Base-by-base conservation (phyloP, 2,113 vertebrate genomes). In the Coracopsis vasa region DNA sequence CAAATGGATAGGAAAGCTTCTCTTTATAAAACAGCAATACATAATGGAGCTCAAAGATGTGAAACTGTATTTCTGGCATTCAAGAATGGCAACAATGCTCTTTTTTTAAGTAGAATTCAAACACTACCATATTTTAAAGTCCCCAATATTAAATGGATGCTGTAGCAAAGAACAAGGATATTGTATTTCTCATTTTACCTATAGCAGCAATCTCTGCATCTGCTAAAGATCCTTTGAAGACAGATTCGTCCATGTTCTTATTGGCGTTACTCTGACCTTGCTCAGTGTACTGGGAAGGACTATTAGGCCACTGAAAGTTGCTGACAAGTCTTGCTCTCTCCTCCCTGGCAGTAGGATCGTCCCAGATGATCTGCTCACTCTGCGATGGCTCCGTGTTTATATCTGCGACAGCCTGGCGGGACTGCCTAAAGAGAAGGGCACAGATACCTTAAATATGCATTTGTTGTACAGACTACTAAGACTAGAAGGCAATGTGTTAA, bases 281-380 rank as follows among this genome's bases (percentile, higher is more conserved):
- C 56, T 99, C 99, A 1, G 98, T 98, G 88, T 96, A 97, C 47
- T 99, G 99, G 12, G 99, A 99, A 35, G 99, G 99, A 96, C 99
- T 99, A 2, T 98, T 97, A 4, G 99, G 99, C 99, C 99, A 99
- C 97, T 99, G 99, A 27, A 99, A 60, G 78, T 99, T 99, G 97
- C 99, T 99, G 71, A 99, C 99, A 41, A 99, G 98, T 94, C 98
- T 99, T 33, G 99, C 99, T 90, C 99, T 97, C 97, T 99, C 99
- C 74, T 99, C 99, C 54, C 99, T 98, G 0, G 99, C 99, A 16
- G 99, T 99, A 2, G 99, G 99, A 93, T 99, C 99, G 1, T 99
- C 99, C 99, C 99, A 99, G 47, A 99, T 98, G 29, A 99, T 99
- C 98, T 99, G 99, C 53, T 99, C 99, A 21, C 98, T 99, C 94